Evolutionary conservation across 2,888 invertebrate genomes (phyloP), one percentile per base, ranked within the genome.

Genomic region (Phortica okadai): DNA sequence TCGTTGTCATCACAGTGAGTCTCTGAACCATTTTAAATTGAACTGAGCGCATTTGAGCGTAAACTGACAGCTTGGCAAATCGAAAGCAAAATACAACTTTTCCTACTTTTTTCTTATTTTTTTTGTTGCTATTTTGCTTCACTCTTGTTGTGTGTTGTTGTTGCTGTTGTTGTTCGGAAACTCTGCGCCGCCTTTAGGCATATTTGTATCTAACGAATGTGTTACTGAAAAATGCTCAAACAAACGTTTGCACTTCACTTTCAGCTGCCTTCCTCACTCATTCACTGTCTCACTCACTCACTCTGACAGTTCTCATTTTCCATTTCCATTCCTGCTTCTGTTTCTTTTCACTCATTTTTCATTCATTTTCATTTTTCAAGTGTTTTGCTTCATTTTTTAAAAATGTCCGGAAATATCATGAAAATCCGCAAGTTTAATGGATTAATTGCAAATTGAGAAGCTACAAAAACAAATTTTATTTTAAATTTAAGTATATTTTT

Each of bases 31-130:
- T 86, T 86, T 86, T 86, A 86, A 86, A 86, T 86, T 86, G 85
- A 86, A 86, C 85, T 86, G 86, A 87, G 85, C 87, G 88, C 85
- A 86, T 88, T 86, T 86, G 85, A 86, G 85, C 85, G 85, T 88
- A 87, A 86, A 86, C 87, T 86, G 85, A 86, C 85, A 86, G 85
- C 86, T 87, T 80, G 88, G 87, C 88, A 86, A 86, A 88, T 86
- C 88, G 85, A 86, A 86, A 86, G 85, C 85, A 88, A 86, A 86
- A 86, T 86, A 86, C 88, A 86, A 88, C 88, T 69, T 50, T 11
- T 56, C 56, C 16, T 6, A 56, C 56, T 2, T 14, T 14, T 56
- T 56, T 56, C 56, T 16, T n/a, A n/a, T 21, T 0, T 21, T 45
- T 8, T 50, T 8, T 50, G 3, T 50, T 50, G 50, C 50, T 50